Percentiles rank a stretch among this genome's conserved stretches.
Evolutionary conservation across 2,113 vertebrate species (phyloP).

Genomic region (Panthera leo): DNA sequence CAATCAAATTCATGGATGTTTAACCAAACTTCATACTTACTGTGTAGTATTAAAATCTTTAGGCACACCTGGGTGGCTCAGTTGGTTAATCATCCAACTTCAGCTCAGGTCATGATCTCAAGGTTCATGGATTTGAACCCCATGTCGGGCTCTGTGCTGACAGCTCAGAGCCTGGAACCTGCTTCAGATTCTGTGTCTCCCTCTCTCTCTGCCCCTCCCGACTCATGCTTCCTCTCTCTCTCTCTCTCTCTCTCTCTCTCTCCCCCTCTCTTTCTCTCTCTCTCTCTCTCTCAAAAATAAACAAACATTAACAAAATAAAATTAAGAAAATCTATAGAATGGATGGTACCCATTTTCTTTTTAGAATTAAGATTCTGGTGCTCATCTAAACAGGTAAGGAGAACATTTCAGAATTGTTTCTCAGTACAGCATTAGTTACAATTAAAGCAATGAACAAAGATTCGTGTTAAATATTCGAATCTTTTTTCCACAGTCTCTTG

Average conservation of each 20-base stretch:
- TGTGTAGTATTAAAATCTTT: background rate
- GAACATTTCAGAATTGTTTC: background rate
- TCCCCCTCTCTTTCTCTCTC: accelerated
- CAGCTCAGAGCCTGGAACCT: no score
- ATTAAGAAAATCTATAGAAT: background rate
- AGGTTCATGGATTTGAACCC: no score
- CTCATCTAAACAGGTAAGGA: background rate
- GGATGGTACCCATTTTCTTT: background rate
- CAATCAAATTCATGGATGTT: background rate
- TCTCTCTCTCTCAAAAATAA: no score
- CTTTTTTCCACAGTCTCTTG: background rate
- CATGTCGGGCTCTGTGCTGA: no score
- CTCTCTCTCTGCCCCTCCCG: no score
- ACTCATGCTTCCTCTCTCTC: no score
- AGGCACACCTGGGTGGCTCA: no score
- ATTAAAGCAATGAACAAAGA: background rate
- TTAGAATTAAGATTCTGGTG: background rate
- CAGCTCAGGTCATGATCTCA: no score
- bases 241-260: no score
- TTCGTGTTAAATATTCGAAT: background rate
- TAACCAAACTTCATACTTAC: background rate
- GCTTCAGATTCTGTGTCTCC: no score
- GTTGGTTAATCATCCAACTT: no score
- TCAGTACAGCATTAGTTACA: background rate
- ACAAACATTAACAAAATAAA: no score